Conservation (phyloP, 2,113 vertebrate genomes). For the Syngnathoides biaculeatus region DNA sequence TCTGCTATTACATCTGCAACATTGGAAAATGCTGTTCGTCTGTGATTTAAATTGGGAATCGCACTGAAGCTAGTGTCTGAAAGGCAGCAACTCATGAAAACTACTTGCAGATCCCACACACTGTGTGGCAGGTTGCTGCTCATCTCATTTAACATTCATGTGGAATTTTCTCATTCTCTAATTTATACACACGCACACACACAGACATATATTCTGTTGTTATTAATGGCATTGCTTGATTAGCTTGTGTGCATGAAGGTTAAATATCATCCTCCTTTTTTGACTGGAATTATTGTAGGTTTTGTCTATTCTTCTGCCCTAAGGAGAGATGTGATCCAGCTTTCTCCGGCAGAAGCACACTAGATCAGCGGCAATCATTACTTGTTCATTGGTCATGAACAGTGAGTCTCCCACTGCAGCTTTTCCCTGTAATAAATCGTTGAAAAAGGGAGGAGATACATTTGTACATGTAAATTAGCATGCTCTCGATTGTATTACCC, state of each 20-base stretch:
- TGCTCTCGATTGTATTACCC: conserved; percentile 15
- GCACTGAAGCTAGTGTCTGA: too few relatives aligned
- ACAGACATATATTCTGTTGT: neutral
- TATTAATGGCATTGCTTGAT: neutral
- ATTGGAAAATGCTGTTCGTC: too few relatives aligned
- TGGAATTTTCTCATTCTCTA: too few relatives aligned
- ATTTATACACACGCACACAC: too few relatives aligned
- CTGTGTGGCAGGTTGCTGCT: too few relatives aligned
- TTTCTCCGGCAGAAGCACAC: conserved; percentile 42
- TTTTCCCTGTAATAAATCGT: conserved; percentile 32
- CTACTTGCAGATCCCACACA: too few relatives aligned
- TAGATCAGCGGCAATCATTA: conserved; percentile 56
- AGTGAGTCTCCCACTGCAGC: conserved; percentile 40
- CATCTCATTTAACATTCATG: too few relatives aligned
- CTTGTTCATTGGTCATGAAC: conserved; percentile 46
- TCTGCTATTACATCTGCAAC: too few relatives aligned
- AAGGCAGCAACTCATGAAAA: too few relatives aligned
- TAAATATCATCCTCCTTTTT: neutral
- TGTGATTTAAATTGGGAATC: too few relatives aligned
- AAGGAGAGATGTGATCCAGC: conserved; percentile 20
- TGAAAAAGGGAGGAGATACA: conserved; percentile 8
- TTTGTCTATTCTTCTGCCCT: conserved; percentile 7
- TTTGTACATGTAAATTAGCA: conserved; percentile 18
- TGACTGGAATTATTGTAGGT: neutral
- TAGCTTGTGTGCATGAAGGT: neutral